phyloP scores from a whole-genome alignment of 2,113 vertebrate species.

The Platysternon megacephalum region DNA sequence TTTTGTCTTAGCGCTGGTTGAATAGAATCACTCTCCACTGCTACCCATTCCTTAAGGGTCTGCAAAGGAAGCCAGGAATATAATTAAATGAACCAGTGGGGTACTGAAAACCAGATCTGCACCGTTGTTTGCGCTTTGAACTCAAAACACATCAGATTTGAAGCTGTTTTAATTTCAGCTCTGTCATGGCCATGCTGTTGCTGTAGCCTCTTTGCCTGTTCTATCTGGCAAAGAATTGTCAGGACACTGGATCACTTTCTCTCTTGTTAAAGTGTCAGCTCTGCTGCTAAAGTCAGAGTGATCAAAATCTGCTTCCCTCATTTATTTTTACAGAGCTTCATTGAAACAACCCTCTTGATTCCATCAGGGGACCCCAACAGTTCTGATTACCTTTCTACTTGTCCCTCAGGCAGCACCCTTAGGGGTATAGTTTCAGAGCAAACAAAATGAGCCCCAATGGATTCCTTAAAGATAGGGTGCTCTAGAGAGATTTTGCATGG shows the following conservation, averaged over 20 bases:
- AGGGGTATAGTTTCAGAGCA: background rate
- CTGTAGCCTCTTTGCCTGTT: accelerated
- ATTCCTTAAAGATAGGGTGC: background rate
- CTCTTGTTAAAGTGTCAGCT: background rate
- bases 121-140: background rate
- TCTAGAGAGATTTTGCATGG: background rate
- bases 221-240: background rate
- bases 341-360: background rate
- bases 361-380: no score
- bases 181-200: accelerated
- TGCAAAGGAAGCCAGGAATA: constrained; percentile 34
- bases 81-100: background rate
- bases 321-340: no score
- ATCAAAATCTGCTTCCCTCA: background rate
- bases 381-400: background rate
- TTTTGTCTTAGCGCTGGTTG: constrained; percentile 82
- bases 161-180: background rate
- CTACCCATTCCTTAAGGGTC: constrained; percentile 89
- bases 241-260: background rate
- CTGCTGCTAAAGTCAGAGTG: no score
- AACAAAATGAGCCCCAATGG: background rate
- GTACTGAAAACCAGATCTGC: background rate
- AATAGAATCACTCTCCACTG: constrained; percentile 88
- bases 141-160: accelerated
- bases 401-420: background rate